Conservation (phyloP, 2,113 vertebrate genomes). For the Platysteira castanea region DNA sequence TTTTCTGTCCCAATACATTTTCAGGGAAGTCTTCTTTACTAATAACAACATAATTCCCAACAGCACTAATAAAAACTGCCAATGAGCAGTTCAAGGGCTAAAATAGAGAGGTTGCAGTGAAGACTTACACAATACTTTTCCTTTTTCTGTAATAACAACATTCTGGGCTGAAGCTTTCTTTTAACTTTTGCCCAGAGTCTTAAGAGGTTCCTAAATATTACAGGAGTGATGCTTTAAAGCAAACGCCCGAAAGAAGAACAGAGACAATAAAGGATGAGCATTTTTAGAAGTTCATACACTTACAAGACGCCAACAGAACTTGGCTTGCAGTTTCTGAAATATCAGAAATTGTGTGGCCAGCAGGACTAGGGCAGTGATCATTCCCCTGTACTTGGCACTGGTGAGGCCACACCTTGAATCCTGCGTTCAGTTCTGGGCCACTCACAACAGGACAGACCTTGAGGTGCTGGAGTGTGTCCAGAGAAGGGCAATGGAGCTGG, state of each 20-base stretch:
- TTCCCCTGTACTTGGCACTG: too few species aligned
- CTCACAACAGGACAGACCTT: not conserved
- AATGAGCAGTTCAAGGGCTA: not conserved
- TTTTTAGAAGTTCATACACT: not conserved
- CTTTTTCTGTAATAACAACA: not conserved
- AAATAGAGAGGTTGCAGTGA: not conserved
- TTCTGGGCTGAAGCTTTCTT: not conserved
- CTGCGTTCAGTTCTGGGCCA: too few species aligned
- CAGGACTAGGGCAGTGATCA: not conserved
- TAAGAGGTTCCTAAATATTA: not conserved
- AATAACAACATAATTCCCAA: not conserved
- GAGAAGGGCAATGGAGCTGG: not conserved
- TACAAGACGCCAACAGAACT: not conserved
- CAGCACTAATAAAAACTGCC: not conserved
- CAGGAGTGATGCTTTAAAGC: not conserved
- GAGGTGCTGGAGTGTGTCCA: accelerated
- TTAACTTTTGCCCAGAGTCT: not conserved
- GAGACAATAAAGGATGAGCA: not conserved
- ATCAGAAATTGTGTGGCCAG: not conserved
- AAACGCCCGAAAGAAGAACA: not conserved
- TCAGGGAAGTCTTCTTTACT: not conserved
- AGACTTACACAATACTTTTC: not conserved
- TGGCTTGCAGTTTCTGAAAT: not conserved
- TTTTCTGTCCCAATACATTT: not conserved
- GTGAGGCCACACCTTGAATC: not conserved